Conservation (phyloP, 2,888 invertebrate genomes). For the Eristalis tenax region DNA sequence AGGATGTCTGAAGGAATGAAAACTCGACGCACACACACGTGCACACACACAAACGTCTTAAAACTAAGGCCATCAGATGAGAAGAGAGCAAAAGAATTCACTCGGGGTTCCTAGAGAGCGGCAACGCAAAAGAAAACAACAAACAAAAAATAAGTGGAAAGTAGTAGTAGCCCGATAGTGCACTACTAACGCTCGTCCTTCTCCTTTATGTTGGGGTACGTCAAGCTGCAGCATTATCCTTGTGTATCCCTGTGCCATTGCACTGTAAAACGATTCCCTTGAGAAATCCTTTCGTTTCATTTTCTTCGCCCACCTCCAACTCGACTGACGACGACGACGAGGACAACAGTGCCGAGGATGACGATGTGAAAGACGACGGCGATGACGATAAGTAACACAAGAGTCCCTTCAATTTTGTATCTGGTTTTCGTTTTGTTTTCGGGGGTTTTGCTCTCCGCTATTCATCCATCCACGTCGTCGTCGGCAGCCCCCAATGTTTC, state of each 20-base stretch:
- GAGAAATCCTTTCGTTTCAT: conserved; percentile 51
- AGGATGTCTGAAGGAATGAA: conserved; percentile 36
- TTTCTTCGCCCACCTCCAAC: conserved; percentile 9
- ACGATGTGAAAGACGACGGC: background rate
- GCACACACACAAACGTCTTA: background rate
- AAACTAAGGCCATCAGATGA: background rate
- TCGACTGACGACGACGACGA: background rate
- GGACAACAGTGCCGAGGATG: background rate
- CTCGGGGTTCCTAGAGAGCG: background rate
- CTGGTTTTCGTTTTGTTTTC: conserved; percentile 26
- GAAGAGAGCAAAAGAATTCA: background rate
- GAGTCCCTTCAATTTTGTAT: conserved; percentile 15
- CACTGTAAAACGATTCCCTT: conserved; percentile 61
- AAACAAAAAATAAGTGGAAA: background rate
- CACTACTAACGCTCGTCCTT: conserved; percentile 10
- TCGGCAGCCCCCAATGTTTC: conserved; percentile 32
- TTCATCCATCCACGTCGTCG: conserved; percentile 33
- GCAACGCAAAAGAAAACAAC: background rate
- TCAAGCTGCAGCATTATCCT: conserved; percentile 45
- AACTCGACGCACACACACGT: background rate
- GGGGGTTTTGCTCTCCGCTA: conserved; percentile 23
- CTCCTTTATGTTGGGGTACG: conserved; percentile 27
- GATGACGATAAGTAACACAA: background rate
- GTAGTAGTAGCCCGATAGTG: background rate
- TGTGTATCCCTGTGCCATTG: conserved; percentile 60